Evolutionary conservation across 2,888 invertebrate species (phyloP), one percentile per base, ranked within the genome.

Genomic region (Steinernema hermaphroditum): DNA sequence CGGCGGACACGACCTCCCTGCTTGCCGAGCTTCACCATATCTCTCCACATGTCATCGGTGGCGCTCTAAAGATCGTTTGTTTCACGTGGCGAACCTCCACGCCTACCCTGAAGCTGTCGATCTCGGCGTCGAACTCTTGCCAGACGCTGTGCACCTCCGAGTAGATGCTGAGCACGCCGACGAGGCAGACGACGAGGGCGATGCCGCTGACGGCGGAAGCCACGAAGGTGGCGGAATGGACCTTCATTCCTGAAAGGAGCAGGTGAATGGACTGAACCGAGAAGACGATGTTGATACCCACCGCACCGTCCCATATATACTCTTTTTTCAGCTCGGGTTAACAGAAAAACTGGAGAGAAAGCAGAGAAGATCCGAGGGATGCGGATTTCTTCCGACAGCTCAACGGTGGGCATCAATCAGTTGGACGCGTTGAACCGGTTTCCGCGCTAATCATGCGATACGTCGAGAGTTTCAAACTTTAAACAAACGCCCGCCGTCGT

Each of bases 71-170:
- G 1, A 24, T 50, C 24, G 2, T 12, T 4, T 32, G 16, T 34
- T 27, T 6, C n/a, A 46, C 2, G 14, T 46, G 46, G n/a, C n/a
- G n/a, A n/a, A n/a, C n/a, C n/a, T n/a, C n/a, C 2, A 46, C 43
- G 4, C 54, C 4, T 2, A 73, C 80, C 74, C 78, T 79, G 78
- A 82, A 82, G 12, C 50, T 73, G 69, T 69, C 77, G 74, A 82
- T 81, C 71, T 82, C 82, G n/a, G 74, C 49, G 46, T 82, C 82
- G 72, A 82, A 77, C 73, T 79, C 76, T 34, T 69, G 72, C 77
- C 78, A 79, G 76, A 81, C 69, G 43, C 24, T 12, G 43, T 37
- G 43, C 29, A 69, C 69, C 22, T 69, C 69, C 1, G 69, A 43
- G 69, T 37, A 69, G 69, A 69, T 69, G 69, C 69, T 27, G 44